These are phyloP conservation scores for Hypsopygia costalis DNA, from an alignment of 2,888 invertebrate genomes.

Conservation along the genomic window DNA sequence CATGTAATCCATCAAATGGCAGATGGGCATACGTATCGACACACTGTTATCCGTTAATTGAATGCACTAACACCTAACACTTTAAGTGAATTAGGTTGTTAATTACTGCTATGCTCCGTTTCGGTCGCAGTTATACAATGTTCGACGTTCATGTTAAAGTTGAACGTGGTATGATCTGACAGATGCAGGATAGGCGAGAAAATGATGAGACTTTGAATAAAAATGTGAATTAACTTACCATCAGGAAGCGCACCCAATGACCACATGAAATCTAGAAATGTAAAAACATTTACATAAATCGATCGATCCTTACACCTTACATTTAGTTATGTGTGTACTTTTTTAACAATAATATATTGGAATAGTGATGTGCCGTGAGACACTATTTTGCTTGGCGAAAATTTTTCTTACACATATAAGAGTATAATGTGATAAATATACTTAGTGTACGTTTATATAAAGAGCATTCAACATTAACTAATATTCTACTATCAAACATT, in stretches of 20 bases:
- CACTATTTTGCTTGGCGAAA: conserved; percentile 80
- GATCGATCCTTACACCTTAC: conserved; percentile 73
- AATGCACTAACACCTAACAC: conserved; percentile 45
- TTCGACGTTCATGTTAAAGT: conserved; percentile 15
- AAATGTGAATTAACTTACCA: conserved; percentile 86
- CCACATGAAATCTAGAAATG: conserved; percentile 98
- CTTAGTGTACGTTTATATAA: conserved; percentile 49
- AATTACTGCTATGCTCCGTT: conserved; percentile 47
- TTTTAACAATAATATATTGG: conserved; percentile 40
- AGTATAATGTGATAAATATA: conserved; percentile 40
- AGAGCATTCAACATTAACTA: conserved; percentile 55
- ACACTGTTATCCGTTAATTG: conserved; percentile 48
- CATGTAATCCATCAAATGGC: conserved; percentile 66
- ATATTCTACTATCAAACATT: conserved; percentile 55
- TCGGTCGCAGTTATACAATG: conserved; percentile 42
- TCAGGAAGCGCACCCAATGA: conserved; percentile 98
- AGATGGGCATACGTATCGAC: conserved; percentile 47
- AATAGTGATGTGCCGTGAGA: conserved; percentile 65
- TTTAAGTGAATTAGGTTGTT: conserved; percentile 47
- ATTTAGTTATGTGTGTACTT: conserved; percentile 50
- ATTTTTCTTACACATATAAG: conserved; percentile 49
- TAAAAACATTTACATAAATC: conserved; percentile 81
- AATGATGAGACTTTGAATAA: conserved; percentile 58
- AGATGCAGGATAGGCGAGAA: conserved; percentile 47
- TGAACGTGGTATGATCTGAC: conserved; percentile 35